Evolutionary conservation across 2,888 invertebrate genomes (phyloP), one percentile per base, ranked within the genome.

Genomic region (Lycocerus yunnanus): DNA sequence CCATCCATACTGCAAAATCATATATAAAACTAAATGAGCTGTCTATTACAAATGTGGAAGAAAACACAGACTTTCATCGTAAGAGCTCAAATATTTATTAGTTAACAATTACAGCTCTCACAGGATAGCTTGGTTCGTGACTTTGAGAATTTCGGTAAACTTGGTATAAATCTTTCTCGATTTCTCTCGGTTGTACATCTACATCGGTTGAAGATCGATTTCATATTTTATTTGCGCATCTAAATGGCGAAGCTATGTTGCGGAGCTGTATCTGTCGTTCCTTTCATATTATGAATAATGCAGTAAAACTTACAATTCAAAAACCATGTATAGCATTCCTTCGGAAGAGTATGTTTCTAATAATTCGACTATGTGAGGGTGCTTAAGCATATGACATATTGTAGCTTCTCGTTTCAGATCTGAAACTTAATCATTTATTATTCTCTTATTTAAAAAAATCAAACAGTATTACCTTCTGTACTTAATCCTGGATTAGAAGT

Each of bases 291-390:
- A n/a, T 6, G 10, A 58, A 60, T 13, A 15, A 77, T 87, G n/a
- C 6, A 6, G n/a, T 4, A 43, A 43, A n/a, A 95, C 97, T 96
- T 90, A 98, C 98, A 95, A 97, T 92, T 98, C 98, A 88, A 98
- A 99, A 79, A 99, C 98, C 98, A 99, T 98, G 88, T 98, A 99
- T 16, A 99, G 92, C 96, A 98, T 97, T 83, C 98, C 98, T 88
- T 98, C 98, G 5, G 97, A 97, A 85, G 97, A 97, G 91, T 98
- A 99, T 0, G 98, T 98, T 89, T 99, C 99, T 82, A 98, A 89
- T 71, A 99, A 91, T 88, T 99, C 98, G 81, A 98, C 98, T 82
- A 99, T 99, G 88, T 99, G 98, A 4, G 97, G 97, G 89, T 99
- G 99, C 87, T 99, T 99, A 83, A 99, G 89, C 96, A 98, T 97